A percentile compares a stretch with the other conserved stretches of the same genome.
Conservation (phyloP, 2,113 vertebrate genomes). For the Gymnorhina tibicen region DNA sequence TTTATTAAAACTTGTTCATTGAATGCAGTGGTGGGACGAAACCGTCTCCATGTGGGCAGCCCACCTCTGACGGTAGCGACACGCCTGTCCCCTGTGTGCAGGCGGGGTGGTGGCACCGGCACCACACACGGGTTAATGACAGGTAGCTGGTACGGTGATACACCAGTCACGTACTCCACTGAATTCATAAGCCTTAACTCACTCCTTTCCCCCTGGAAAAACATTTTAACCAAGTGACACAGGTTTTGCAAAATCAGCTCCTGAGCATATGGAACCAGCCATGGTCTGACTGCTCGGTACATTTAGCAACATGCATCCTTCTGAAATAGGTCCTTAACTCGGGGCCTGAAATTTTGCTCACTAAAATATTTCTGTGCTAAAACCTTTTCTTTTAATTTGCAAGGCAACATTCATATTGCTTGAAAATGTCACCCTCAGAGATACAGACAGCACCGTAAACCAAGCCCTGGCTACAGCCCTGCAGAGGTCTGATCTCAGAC, state of each 20-base stretch:
- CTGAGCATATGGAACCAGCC: rapidly evolving
- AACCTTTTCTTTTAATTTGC: background rate
- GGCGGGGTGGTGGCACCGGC: slow-evolving; percentile 75
- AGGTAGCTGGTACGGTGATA: slow-evolving; percentile 80
- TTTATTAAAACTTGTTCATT: slow-evolving; percentile 57
- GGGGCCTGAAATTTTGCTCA: background rate
- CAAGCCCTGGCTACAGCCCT: background rate
- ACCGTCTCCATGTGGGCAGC: slow-evolving; percentile 64
- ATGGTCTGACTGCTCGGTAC: rapidly evolving
- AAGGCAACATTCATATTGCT: background rate
- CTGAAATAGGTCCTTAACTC: background rate
- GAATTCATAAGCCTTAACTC: slow-evolving; percentile 45
- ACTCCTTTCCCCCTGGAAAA: slow-evolving; percentile 75
- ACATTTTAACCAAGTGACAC: background rate
- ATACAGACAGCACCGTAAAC: background rate
- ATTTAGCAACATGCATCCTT: background rate
- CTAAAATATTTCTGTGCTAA: background rate
- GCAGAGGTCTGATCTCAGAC: background rate
- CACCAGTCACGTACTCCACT: slow-evolving; percentile 39
- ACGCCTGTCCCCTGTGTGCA: slow-evolving; percentile 46
- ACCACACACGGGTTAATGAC: slow-evolving; percentile 71
- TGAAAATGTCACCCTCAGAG: background rate
- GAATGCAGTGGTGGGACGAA: slow-evolving; percentile 74
- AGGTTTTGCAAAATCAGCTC: background rate
- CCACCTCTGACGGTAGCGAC: background rate